Evolutionary conservation across 2,113 vertebrate genomes (phyloP).

Genomic region (Malurus alboscapulatus): DNA sequence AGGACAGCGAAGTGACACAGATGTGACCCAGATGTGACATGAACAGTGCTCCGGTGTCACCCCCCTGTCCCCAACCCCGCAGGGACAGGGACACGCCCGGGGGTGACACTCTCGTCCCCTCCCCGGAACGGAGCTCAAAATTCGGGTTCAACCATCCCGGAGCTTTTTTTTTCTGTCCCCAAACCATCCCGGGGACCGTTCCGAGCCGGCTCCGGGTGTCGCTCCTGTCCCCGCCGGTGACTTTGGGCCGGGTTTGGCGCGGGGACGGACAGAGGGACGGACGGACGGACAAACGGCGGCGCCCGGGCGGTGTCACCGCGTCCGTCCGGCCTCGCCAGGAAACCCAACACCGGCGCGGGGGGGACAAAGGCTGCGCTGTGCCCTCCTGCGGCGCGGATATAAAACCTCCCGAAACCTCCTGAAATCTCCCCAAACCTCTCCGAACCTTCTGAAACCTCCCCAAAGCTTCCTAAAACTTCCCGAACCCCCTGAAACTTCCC

Average conservation of each 20-base stretch:
- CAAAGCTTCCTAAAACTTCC: fast-evolving
- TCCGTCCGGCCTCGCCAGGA: background rate
- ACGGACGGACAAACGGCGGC: background rate
- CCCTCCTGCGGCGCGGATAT: background rate
- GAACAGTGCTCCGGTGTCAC: background rate
- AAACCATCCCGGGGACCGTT: too few species aligned
- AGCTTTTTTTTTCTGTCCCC: background rate
- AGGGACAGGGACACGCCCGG: too few species aligned
- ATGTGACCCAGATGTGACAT: too few species aligned
- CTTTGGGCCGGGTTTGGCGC: too few species aligned
- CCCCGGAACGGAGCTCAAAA: background rate
- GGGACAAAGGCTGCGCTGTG: background rate
- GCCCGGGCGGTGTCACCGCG: background rate
- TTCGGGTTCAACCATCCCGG: fast-evolving
- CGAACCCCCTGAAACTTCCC: too few species aligned
- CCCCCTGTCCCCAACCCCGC: background rate
- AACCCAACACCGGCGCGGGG: background rate
- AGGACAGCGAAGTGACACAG: background rate
- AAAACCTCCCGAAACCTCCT: background rate
- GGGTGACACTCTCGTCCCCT: too few species aligned
- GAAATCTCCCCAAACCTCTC: background rate
- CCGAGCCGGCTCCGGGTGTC: too few species aligned
- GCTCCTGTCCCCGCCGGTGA: too few species aligned
- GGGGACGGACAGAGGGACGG: background rate
- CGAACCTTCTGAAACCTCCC: background rate